phyloP scores from a whole-genome alignment of 2,113 vertebrate species.

The Sturnus vulgaris region DNA sequence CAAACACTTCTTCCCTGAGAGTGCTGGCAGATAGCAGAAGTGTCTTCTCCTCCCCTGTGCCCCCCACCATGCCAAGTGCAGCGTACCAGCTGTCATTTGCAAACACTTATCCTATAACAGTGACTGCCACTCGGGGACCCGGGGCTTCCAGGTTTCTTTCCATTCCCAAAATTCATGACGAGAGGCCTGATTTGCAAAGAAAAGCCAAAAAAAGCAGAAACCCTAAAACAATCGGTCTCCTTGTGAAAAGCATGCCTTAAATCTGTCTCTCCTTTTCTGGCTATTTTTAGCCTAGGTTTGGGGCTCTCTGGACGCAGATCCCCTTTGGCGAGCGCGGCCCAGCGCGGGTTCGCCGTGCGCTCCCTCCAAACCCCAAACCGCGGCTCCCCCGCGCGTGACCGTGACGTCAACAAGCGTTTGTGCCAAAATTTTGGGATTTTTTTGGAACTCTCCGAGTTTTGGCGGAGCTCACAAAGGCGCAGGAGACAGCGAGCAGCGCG shows the following conservation, averaged over 20 bases:
- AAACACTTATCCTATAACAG: accelerated
- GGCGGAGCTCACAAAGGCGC: background rate
- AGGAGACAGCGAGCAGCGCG: background rate
- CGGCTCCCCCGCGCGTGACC: accelerated
- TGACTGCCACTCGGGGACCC: accelerated
- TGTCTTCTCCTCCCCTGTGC: background rate
- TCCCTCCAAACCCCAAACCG: background rate
- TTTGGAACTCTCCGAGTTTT: no score
- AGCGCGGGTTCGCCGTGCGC: background rate
- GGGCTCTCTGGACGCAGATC: background rate
- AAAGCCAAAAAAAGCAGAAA: background rate
- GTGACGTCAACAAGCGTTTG: accelerated
- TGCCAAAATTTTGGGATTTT: background rate
- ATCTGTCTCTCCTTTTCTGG: no score
- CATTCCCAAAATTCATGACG: background rate
- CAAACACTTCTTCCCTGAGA: background rate
- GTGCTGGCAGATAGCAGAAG: background rate
- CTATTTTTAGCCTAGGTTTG: background rate
- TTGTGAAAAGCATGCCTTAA: background rate
- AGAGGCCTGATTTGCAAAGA: background rate
- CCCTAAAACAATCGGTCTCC: background rate
- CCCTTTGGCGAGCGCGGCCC: background rate
- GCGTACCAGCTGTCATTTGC: background rate
- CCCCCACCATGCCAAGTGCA: background rate
- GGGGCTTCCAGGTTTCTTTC: background rate